Base-by-base conservation (phyloP, 2,113 vertebrate species). In the Antechinus flavipes region DNA sequence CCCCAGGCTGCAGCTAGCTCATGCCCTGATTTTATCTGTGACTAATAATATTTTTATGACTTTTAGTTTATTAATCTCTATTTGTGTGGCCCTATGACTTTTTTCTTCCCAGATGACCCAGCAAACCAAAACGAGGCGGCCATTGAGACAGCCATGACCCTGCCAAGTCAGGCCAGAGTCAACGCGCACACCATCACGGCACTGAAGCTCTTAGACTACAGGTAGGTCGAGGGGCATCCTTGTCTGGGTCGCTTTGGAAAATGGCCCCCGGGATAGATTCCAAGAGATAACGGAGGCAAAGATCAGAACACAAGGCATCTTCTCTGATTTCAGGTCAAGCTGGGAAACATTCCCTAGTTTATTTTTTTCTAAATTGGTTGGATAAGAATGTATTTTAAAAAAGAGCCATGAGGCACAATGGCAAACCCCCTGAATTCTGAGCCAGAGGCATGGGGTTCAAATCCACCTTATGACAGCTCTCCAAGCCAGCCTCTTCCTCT, bases 131-230 rank as follows among this genome's bases (percentile, higher is more conserved):
- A 0, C 7, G 98, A 96, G 5, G 98, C 98, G 27, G 96, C 98
- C 91, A 91, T 97, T 49, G 97, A 93, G 19, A 99, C 99, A 52
- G 99, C 99, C 90, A 99, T 99, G 99, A 99, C 99, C 0, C 98
- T 99, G 35, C 99, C 99, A 25, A 99, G 99, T 94, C 99, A 99
- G 94, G 98, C 99, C 90, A 98, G 90, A 91, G 96, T 99, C 95
- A 99, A 99, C 89, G 3, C 99, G 2, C 99, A 99, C 0, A 97
- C 98, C 96, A 99, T 99, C 52, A 98, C 98, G 91, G 98, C 99
- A 0, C 98, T 99, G 8, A 99, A 99, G 95, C 93, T 98, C 0
- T 0, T 99, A 97, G 98, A 98, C 1, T 99, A 99, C 96, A 99
- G 99, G 99, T 99, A 95, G 52, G 98, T 90, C 7, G 42, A 93